Conservation (phyloP, 2,797 vertebrate species). For the Apogon talboti region DNA sequence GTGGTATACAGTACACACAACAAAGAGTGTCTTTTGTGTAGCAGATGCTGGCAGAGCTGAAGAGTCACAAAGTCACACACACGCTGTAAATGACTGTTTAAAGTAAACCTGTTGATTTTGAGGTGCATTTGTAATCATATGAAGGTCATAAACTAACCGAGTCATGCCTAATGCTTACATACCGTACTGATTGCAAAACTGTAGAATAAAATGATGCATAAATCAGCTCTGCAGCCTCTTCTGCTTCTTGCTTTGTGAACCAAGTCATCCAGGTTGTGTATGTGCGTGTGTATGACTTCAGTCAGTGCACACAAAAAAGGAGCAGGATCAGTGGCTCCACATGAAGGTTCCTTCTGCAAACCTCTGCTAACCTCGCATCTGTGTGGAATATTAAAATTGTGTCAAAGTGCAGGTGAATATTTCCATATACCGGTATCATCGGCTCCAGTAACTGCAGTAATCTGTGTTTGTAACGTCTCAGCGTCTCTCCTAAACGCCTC, state of each 20-base stretch:
- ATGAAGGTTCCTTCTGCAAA: slow-evolving; percentile 57
- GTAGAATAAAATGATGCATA: slow-evolving; percentile 42
- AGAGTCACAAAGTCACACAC: neutral
- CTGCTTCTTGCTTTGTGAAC: slow-evolving; percentile 44
- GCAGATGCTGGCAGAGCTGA: slow-evolving; percentile 6
- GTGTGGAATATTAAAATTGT: slow-evolving; percentile 71
- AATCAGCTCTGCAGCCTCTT: slow-evolving; percentile 44
- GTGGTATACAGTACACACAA: neutral
- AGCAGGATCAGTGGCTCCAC: slow-evolving; percentile 57
- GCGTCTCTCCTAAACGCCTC: slow-evolving; percentile 14
- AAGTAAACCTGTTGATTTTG: slow-evolving; percentile 5
- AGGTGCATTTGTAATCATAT: neutral
- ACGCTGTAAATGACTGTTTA: neutral
- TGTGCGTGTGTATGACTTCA: slow-evolving; percentile 2
- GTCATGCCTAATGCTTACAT: slow-evolving; percentile 1
- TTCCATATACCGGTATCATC: slow-evolving; percentile 43
- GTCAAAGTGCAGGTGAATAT: slow-evolving; percentile 64
- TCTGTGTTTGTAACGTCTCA: slow-evolving; percentile 6
- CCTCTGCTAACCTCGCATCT: slow-evolving; percentile 51
- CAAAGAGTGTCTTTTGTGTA: slow-evolving; percentile 10
- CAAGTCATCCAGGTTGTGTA: slow-evolving; percentile 11
- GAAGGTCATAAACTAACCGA: slow-evolving; percentile 26
- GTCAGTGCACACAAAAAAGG: slow-evolving; percentile 1
- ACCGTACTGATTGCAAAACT: slow-evolving; percentile 29
- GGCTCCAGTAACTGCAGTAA: slow-evolving; percentile 39